Evolutionary conservation across 2,888 invertebrate species (phyloP).

Genomic region (Nasonovia ribisnigri): DNA sequence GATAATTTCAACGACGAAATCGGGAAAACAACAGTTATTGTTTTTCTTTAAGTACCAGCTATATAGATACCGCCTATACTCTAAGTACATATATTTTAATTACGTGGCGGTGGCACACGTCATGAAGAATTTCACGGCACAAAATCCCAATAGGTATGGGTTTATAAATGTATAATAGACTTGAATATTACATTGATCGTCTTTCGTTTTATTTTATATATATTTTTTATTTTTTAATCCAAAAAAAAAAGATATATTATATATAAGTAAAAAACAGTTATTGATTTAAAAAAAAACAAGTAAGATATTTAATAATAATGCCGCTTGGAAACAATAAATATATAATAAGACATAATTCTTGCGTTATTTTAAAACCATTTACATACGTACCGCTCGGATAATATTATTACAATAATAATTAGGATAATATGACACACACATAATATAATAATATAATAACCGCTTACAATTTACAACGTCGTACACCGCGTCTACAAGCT

Average conservation of each 20-base stretch:
- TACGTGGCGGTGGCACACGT: neutral
- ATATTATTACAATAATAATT: neutral
- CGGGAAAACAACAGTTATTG: too few relatives aligned
- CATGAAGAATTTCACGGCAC: neutral
- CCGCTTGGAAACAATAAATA: slow-evolving; percentile 16
- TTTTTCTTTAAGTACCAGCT: too few relatives aligned
- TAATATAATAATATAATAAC: neutral
- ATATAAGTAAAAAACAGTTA: slow-evolving; percentile 32
- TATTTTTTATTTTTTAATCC: slow-evolving; percentile 9
- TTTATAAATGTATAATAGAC: neutral
- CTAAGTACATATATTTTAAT: neutral
- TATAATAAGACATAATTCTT: neutral
- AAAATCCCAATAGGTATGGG: neutral
- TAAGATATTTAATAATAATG: slow-evolving; percentile 16
- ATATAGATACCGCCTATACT: too few relatives aligned
- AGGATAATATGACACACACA: neutral
- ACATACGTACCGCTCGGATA: neutral
- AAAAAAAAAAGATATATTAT: neutral
- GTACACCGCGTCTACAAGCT: neutral
- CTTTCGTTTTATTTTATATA: neutral
- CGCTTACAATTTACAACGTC: neutral
- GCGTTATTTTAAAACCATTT: slow-evolving; percentile 14
- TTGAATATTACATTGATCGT: neutral
- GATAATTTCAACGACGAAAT: too few relatives aligned
- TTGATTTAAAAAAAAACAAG: neutral